These are phyloP conservation scores for Chionoecetes opilio DNA, from an alignment of 1,140 invertebrate species.

Conservation along the genomic window DNA sequence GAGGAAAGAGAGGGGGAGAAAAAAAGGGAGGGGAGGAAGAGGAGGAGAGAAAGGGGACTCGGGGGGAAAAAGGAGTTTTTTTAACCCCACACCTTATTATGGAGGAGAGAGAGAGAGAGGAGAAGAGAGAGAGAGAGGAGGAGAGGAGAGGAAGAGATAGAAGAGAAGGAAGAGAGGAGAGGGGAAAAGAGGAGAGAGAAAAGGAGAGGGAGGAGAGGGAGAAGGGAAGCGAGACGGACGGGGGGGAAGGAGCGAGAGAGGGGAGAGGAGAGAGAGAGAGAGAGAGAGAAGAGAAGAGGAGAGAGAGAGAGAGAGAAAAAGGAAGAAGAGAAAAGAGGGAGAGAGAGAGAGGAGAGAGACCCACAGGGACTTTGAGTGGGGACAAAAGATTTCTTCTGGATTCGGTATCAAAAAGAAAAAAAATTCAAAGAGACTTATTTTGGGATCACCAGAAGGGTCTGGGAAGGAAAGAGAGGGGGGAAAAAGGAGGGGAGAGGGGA, in stretches of 20 bases:
- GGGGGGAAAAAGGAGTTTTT: not conserved
- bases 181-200: not conserved
- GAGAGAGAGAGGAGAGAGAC: not conserved
- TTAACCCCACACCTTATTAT: too few species aligned
- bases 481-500: too few species aligned
- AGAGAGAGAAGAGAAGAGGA: not conserved
- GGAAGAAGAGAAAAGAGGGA: too few species aligned
- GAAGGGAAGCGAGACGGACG: not conserved
- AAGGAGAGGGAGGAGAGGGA: not conserved
- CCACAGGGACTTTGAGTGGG: too few species aligned
- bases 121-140: not conserved
- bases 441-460: too few species aligned
- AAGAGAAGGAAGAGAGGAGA: not conserved
- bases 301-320: not conserved
- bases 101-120: not conserved
- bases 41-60: not conserved
- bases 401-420: too few species aligned
- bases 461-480: too few species aligned
- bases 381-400: too few species aligned
- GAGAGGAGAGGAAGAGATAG: not conserved
- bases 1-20: too few species aligned
- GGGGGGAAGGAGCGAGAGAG: not conserved
- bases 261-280: not conserved
- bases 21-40: not conserved
- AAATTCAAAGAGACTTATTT: too few species aligned